Base-by-base conservation (phyloP, 2,113 vertebrate genomes). In the Vulpes vulpes region DNA sequence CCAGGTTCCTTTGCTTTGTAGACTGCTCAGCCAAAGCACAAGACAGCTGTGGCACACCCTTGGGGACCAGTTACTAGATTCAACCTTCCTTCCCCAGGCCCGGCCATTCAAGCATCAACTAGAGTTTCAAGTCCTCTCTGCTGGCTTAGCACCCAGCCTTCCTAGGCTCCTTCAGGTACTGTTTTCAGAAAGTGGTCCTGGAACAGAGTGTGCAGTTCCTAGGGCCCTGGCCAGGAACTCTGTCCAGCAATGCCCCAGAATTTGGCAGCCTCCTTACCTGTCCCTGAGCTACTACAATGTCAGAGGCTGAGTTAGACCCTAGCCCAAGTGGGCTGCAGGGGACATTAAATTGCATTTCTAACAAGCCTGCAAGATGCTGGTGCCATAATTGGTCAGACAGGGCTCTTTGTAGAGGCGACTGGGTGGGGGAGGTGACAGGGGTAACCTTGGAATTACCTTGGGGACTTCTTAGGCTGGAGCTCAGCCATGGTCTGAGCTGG, bases 381-480 rank as follows among this genome's bases (percentile, higher is more conserved):
- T 97, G 35, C 83, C 95, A 94, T 95, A 27, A 98, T 86, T 94
- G 62, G 83, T 95, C 96, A 96, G 92, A 87, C 0, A 0, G 82
- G 73, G 67, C 69, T 25, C 43, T 95, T 87, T 76, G 65, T 53
- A 43, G 90, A 91, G 53, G 25, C 10, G 59, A 19, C 49, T 11
- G 35, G 30, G 12, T 17, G 27, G 17, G 8, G 89, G 43, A 86
- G 91, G 76, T 0, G 84, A 94, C 90, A 57, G 0, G 5, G 23
- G 0, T 85, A 94, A 97, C 97, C 96, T 96, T 96, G 91, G 7
- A 22, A 93, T 85, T 91, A 97, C 97, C 96, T 0, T 85, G 69
- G 87, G 96, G 59, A 60, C 92, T 76, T 97, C 97, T 91, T 95
- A 97, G 97, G 92, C 94, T 38, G 97, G 91, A 96, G 97, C 92